Conservation (phyloP, 2,888 invertebrate genomes). For the Fragum fragum region DNA sequence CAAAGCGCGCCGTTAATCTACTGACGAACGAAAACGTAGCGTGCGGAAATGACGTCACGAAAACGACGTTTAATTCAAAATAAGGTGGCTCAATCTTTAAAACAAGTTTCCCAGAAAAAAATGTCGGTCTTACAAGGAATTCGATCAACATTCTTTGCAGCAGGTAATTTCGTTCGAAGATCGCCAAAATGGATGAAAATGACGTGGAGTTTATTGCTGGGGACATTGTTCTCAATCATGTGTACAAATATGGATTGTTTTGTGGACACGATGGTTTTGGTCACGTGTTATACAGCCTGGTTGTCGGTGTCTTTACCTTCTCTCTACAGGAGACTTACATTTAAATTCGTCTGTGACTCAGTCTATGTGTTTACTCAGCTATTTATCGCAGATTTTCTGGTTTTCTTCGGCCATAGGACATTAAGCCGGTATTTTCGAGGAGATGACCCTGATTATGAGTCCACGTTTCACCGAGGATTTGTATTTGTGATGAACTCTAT, state of each 20-base stretch:
- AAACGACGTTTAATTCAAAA: no score
- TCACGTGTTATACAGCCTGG: conserved; percentile 49
- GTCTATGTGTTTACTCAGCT: conserved; percentile 22
- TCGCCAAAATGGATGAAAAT: conserved; percentile 22
- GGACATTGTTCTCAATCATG: neutral
- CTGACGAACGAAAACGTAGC: neutral
- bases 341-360: conserved; percentile 38
- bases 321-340: conserved; percentile 34
- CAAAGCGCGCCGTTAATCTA: neutral
- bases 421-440: conserved; percentile 26
- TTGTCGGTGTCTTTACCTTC: conserved; percentile 38
- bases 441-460: conserved; percentile 38
- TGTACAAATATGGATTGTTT: conserved; percentile 21
- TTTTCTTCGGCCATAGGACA: conserved; percentile 44
- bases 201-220: neutral
- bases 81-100: no score
- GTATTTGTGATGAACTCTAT: conserved; percentile 50
- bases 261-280: conserved; percentile 44
- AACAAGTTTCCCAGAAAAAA: no score
- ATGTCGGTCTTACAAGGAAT: neutral
- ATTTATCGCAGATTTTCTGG: conserved; percentile 46
- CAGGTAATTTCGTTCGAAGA: neutral
- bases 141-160: neutral
- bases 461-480: conserved; percentile 43
- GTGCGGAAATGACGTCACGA: neutral